Percentiles rank a stretch among this genome's conserved stretches.
Conservation (phyloP, 2,113 vertebrate genomes). For the Aldabrachelys gigantea region DNA sequence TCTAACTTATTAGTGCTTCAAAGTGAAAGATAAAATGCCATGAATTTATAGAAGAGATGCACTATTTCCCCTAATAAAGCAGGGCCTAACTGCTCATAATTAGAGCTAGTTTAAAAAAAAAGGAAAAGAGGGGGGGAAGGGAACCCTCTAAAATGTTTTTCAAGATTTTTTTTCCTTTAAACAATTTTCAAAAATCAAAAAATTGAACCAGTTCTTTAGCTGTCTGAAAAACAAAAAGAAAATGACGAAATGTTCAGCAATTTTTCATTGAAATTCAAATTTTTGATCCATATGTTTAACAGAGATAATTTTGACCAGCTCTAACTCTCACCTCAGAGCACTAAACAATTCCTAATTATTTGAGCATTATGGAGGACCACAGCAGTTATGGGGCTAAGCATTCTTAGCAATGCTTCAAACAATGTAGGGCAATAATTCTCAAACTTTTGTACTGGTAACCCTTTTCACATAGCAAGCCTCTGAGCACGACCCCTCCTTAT, state of each 20-base stretch:
- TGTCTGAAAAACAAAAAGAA: not conserved
- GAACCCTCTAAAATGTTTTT: not conserved
- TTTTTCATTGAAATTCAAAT: not conserved
- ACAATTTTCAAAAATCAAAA: not conserved
- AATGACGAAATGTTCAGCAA: not conserved
- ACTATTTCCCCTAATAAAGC: not conserved
- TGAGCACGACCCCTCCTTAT: too few species aligned
- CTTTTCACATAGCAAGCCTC: too few species aligned
- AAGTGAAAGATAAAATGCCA: not conserved
- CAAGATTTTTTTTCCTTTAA: not conserved
- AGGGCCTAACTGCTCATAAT: not conserved
- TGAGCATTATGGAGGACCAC: not conserved
- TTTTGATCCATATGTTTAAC: not conserved
- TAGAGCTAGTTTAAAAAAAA: not conserved
- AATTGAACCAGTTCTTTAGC: not conserved
- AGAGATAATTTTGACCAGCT: not conserved
- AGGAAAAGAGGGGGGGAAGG: too few species aligned
- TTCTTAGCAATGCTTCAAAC: not conserved
- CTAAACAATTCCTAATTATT: not conserved
- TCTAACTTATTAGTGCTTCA: not conserved
- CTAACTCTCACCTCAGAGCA: not conserved
- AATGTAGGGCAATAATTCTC: too few species aligned
- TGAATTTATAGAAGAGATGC: not conserved
- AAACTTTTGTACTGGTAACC: too few species aligned
- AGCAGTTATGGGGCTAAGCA: not conserved